Percentiles rank a stretch among this genome's conserved stretches.
Conservation (phyloP, 2,113 vertebrate genomes). For the Myocastor coypus region DNA sequence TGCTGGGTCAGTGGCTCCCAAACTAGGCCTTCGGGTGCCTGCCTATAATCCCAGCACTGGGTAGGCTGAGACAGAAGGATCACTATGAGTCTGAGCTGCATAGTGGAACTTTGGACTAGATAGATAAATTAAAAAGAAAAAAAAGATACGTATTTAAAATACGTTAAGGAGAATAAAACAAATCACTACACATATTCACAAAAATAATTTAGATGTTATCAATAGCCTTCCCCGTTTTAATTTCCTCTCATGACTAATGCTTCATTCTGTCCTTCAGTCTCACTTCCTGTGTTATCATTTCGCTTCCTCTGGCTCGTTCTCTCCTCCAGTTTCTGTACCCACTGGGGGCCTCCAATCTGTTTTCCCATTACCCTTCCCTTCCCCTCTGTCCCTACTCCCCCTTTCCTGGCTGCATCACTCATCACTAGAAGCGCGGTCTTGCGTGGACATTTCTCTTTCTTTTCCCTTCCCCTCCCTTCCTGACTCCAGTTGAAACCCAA, state of each 20-base stretch:
- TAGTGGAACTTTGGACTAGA: too few relatives aligned
- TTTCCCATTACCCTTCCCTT: not conserved
- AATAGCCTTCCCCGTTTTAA: not conserved
- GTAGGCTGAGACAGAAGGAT: too few relatives aligned
- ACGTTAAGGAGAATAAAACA: not conserved
- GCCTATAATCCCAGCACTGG: too few relatives aligned
- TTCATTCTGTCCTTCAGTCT: not conserved
- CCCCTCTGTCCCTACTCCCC: not conserved
- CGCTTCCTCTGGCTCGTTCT: not conserved
- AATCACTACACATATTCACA: not conserved
- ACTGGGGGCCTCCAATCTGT: not conserved
- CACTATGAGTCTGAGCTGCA: too few relatives aligned
- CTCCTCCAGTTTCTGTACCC: not conserved
- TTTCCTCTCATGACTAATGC: not conserved
- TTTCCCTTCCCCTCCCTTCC: not conserved
- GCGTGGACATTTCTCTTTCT: not conserved
- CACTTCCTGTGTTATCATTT: not conserved
- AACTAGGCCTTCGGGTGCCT: too few relatives aligned
- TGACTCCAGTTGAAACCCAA: not conserved
- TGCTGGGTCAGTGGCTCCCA: too few relatives aligned
- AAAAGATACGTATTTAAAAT: not conserved
- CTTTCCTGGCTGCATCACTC: not conserved
- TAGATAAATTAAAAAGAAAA: too few relatives aligned
- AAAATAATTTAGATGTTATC: not conserved
- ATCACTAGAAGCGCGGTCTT: not conserved